Conservation (phyloP, 2,113 vertebrate species). For the Ondatra zibethicus region DNA sequence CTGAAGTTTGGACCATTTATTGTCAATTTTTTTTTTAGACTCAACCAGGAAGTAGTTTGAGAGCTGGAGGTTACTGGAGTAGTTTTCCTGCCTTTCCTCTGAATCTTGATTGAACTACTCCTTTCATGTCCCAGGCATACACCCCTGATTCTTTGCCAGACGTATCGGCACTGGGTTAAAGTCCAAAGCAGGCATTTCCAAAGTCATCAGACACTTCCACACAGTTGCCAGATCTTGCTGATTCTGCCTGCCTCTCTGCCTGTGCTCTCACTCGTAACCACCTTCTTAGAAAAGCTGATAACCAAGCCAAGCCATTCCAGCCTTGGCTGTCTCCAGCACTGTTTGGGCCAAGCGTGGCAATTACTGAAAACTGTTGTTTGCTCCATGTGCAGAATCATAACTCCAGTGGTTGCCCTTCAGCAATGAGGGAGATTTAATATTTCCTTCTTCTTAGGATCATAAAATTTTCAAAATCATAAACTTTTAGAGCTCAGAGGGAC, state of each 20-base stretch:
- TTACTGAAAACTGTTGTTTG: background rate
- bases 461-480: background rate
- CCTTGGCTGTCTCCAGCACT: background rate
- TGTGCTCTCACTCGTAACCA: background rate
- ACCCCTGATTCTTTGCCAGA: background rate
- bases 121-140: background rate
- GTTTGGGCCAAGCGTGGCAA: background rate
- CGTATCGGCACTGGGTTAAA: background rate
- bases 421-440: constrained; percentile 12
- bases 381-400: constrained; percentile 4
- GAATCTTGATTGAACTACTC: background rate
- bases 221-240: background rate
- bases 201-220: background rate
- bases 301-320: background rate
- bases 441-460: constrained; percentile 27
- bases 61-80: background rate
- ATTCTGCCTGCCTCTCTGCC: background rate
- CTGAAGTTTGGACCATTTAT: background rate
- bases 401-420: background rate
- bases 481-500: constrained; percentile 6
- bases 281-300: background rate
- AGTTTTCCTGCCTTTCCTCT: background rate
- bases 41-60: background rate
- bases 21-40: background rate
- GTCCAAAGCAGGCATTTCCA: constrained; percentile 16